These are phyloP conservation scores for Aricia agestis DNA, from an alignment of 1,140 invertebrate species.

Conservation along the genomic window DNA sequence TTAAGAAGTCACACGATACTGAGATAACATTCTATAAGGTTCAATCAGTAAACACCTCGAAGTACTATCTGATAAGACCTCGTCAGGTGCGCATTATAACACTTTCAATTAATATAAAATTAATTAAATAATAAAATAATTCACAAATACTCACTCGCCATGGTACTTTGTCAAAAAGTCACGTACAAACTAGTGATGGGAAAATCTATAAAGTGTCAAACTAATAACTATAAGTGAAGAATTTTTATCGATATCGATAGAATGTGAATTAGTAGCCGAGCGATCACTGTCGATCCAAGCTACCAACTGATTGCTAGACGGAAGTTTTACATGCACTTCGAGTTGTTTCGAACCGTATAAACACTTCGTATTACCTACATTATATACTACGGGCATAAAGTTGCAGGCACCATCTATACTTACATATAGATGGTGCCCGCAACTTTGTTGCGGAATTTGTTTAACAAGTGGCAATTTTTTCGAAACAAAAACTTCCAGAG, in stretches of 20 bases:
- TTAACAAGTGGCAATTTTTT: too few relatives aligned
- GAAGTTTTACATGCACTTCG: background rate
- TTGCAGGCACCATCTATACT: too few relatives aligned
- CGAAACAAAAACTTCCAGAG: too few relatives aligned
- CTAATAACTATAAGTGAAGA: background rate
- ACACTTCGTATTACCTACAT: too few relatives aligned
- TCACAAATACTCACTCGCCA: constrained; percentile 54
- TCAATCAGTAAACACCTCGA: background rate
- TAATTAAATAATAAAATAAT: constrained; percentile 15
- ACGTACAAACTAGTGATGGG: constrained; percentile 42
- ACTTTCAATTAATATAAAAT: constrained; percentile 14
- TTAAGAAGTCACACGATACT: background rate
- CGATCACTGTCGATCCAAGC: constrained; percentile 29
- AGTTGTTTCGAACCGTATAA: background rate
- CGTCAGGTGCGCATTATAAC: background rate
- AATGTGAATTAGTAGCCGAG: constrained; percentile 20
- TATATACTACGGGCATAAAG: too few relatives aligned
- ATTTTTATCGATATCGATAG: background rate
- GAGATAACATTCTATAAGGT: background rate
- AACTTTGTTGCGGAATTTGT: too few relatives aligned
- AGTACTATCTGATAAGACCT: background rate
- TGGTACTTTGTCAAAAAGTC: constrained; percentile 42
- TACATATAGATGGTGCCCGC: too few relatives aligned
- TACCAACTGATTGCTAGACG: constrained; percentile 18
- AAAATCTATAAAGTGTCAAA: background rate